phyloP scores from a whole-genome alignment of 2,113 vertebrate species.

The Petroica traversi region DNA sequence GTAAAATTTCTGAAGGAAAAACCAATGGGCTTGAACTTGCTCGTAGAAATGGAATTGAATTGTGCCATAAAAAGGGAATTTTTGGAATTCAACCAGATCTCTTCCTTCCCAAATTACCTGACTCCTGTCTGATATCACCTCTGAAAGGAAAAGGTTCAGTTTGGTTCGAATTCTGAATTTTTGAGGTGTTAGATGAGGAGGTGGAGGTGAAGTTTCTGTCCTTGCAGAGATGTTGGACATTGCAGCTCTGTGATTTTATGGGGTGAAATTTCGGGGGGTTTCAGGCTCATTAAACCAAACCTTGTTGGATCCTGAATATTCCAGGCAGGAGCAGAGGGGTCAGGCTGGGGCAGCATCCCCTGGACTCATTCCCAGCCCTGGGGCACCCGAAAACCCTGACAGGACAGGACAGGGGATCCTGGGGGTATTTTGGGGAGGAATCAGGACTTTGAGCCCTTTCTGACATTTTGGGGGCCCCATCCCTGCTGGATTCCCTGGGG shows the following conservation, averaged over 20 bases:
- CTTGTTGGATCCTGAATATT: not conserved
- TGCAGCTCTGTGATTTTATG: accelerated
- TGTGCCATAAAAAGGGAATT: not conserved
- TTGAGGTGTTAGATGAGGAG: not conserved
- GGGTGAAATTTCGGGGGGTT: not conserved
- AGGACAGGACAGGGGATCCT: accelerated
- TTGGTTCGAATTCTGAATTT: not conserved
- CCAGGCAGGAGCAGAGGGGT: not conserved
- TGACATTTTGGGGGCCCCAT: not conserved
- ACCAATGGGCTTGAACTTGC: not conserved
- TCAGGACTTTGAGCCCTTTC: not conserved
- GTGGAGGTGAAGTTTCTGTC: not conserved
- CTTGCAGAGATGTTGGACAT: not conserved
- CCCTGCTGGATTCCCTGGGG: not conserved
- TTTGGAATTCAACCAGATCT: not conserved
- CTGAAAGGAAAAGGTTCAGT: not conserved
- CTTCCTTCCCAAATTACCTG: not conserved
- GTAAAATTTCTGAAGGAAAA: not conserved
- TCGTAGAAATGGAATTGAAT: accelerated
- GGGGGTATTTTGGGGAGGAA: not conserved
- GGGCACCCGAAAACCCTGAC: too few species aligned
- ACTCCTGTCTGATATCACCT: too few species aligned
- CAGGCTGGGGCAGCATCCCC: not conserved
- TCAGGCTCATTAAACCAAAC: not conserved
- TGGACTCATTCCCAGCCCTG: too few species aligned